Evolutionary conservation across 2,888 invertebrate genomes (phyloP).

Genomic region (Macropis europaea): DNA sequence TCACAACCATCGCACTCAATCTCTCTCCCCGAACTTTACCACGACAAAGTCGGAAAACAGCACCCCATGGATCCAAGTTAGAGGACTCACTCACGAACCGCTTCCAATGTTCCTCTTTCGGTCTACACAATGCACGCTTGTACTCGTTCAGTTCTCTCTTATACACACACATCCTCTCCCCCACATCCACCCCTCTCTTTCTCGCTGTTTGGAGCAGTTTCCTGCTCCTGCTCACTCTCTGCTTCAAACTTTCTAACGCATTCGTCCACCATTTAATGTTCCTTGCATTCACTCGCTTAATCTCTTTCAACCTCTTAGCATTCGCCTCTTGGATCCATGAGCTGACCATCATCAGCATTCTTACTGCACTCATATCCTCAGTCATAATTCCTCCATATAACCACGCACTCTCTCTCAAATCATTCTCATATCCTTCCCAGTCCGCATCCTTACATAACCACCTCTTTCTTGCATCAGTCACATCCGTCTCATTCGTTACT

Average conservation of each 20-base stretch:
- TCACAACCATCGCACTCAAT: not conserved
- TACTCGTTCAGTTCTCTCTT: not conserved
- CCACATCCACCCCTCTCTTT: not conserved
- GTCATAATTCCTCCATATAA: no score
- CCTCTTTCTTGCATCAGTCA: not conserved
- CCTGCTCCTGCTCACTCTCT: not conserved
- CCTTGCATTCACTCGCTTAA: not conserved
- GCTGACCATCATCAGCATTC: no score
- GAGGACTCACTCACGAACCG: not conserved
- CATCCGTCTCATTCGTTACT: not conserved
- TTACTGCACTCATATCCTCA: no score
- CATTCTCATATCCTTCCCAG: conserved; percentile 2
- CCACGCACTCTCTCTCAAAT: not conserved
- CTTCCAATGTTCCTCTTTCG: not conserved
- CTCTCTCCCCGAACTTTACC: not conserved
- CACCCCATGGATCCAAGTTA: not conserved
- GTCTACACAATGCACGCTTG: not conserved
- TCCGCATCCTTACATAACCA: no score
- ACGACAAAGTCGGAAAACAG: not conserved
- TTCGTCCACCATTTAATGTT: not conserved
- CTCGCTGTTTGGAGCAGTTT: not conserved
- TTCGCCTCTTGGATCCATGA: no score
- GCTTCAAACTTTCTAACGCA: not conserved
- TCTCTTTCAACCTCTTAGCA: no score
- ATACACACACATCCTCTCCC: no score